Percentiles rank a stretch among this genome's conserved stretches.
phyloP scores from a whole-genome alignment of 2,888 invertebrate species.

The Diaprepes abbreviatus region DNA sequence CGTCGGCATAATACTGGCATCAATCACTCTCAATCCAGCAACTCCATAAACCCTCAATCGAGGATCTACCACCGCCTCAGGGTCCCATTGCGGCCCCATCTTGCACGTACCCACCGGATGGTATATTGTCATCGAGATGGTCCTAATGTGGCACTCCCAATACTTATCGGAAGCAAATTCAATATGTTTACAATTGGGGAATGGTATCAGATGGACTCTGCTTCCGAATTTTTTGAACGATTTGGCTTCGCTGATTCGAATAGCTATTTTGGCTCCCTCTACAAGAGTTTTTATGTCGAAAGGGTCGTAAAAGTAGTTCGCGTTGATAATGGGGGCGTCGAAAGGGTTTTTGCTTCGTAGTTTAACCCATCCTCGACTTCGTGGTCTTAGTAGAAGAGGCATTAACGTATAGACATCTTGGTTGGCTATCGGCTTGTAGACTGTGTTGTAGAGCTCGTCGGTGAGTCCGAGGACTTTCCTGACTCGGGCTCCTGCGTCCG shows the following conservation, averaged over 20 bases:
- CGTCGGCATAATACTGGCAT: constrained; percentile 91
- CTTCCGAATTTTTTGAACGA: constrained; percentile 77
- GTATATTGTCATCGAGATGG: constrained; percentile 91
- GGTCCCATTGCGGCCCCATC: constrained; percentile 87
- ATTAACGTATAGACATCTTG: constrained; percentile 87
- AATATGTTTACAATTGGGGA: constrained; percentile 83
- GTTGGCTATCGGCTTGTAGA: constrained; percentile 85
- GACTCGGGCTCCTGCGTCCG: constrained; percentile 80
- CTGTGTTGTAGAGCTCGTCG: constrained; percentile 83
- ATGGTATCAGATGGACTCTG: constrained; percentile 78
- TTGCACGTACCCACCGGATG: constrained; percentile 91
- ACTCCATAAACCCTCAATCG: constrained; percentile 83
- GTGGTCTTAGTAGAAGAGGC: constrained; percentile 85
- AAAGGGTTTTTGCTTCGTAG: constrained; percentile 87
- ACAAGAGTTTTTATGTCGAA: constrained; percentile 84
- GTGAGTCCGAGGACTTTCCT: constrained; percentile 84
- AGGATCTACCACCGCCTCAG: constrained; percentile 86
- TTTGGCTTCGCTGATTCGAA: constrained; percentile 79
- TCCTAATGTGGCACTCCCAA: constrained; percentile 88
- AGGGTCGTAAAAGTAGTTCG: constrained; percentile 91
- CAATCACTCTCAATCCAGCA: constrained; percentile 83
- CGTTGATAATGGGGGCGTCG: constrained; percentile 89
- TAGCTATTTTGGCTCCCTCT: constrained; percentile 85
- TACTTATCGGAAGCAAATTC: constrained; percentile 85
- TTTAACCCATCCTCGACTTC: constrained; percentile 83